Evolutionary conservation across 35 echinoderm and acorn worm genomes (phyloP).

Genomic region (Lytechinus pictus): DNA sequence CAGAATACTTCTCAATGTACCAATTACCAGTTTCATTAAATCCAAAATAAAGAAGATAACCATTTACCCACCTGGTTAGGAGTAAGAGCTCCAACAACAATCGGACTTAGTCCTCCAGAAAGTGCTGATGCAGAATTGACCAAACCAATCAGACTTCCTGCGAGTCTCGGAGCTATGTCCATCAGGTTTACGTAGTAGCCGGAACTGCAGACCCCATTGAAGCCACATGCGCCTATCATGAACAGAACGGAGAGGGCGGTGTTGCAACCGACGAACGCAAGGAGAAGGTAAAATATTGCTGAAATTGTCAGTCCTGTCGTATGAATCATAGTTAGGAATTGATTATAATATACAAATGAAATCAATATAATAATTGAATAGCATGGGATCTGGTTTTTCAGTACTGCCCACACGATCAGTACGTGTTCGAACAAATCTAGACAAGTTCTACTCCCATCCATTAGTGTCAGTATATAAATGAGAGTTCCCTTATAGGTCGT

Average conservation of each 20-base stretch:
- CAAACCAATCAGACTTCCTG: neutral
- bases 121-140: neutral
- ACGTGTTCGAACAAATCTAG: too few relatives aligned
- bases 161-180: constrained; percentile 35
- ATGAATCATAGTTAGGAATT: neutral
- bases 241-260: neutral
- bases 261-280: constrained; percentile 15
- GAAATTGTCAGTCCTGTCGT: neutral
- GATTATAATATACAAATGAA: neutral
- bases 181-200: constrained; percentile 42
- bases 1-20: too few relatives aligned
- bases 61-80: constrained; percentile 12
- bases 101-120: neutral
- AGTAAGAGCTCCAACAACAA: constrained; percentile 4
- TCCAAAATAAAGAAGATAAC: neutral
- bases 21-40: too few relatives aligned
- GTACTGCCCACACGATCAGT: too few relatives aligned
- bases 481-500: too few relatives aligned
- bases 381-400: too few relatives aligned
- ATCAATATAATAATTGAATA: neutral
- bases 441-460: too few relatives aligned
- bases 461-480: too few relatives aligned
- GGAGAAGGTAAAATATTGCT: neutral
- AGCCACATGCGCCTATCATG: neutral
- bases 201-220: constrained; percentile 17